Evolutionary conservation across 2,888 invertebrate genomes (phyloP).

Genomic region (Atherix ibis): DNA sequence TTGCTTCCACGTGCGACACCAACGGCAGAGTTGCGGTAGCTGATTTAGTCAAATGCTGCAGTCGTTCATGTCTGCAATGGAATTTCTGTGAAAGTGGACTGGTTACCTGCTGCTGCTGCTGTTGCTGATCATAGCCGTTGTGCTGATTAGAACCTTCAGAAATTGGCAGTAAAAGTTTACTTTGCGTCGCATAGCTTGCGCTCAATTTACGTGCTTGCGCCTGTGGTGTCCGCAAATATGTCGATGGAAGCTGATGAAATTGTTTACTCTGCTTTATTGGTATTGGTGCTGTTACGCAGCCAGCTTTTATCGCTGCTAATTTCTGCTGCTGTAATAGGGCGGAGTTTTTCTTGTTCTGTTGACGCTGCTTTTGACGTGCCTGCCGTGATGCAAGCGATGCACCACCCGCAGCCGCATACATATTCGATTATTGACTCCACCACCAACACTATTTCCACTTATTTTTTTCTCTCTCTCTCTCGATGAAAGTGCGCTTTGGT

Average conservation of each 20-base stretch:
- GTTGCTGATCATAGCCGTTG: conserved; percentile 9
- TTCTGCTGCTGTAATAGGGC: conserved; percentile 35
- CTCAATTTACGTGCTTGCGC: conserved; percentile 29
- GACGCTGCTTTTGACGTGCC: conserved; percentile 47
- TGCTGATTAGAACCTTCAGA: conserved; percentile 27
- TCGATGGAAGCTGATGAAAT: conserved; percentile 39
- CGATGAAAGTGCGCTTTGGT: too few relatives aligned
- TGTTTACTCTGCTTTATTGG: conserved; percentile 32
- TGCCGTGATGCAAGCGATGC: conserved; percentile 73
- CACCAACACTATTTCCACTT: too few relatives aligned
- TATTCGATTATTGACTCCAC: conserved; percentile 24
- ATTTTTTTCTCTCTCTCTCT: too few relatives aligned
- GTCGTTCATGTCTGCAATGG: conserved; percentile 21
- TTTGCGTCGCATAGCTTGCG: conserved; percentile 30
- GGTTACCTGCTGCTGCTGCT: conserved; percentile 11
- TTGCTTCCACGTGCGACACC: conserved; percentile 28
- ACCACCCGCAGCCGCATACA: conserved; percentile 84
- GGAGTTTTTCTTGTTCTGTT: conserved; percentile 35
- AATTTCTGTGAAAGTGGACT: conserved; percentile 14
- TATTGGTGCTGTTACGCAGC: conserved; percentile 25
- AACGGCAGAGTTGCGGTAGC: conserved; percentile 31
- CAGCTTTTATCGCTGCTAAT: conserved; percentile 29
- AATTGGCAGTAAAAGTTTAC: conserved; percentile 32
- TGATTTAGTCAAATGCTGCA: conserved; percentile 27
- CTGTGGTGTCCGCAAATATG: conserved; percentile 30